These are phyloP conservation scores for Tetraodon nigroviridis DNA, from an alignment of 2,113 vertebrate genomes.

Conservation along the genomic window DNA sequence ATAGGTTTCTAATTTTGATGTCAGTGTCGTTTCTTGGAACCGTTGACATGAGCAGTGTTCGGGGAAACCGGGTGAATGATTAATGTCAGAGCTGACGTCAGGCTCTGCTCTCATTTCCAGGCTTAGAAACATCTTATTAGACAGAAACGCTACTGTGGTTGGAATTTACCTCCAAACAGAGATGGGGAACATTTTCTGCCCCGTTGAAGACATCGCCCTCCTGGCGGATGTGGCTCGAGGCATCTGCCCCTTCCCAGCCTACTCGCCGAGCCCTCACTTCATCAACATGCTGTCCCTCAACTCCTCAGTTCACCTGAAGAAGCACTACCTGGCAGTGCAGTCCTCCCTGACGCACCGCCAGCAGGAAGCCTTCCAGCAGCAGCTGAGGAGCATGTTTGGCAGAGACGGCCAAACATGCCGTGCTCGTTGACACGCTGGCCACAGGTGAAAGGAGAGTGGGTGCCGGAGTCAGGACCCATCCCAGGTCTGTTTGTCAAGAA, in stretches of 20 bases:
- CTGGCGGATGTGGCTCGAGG: slow-evolving; percentile 17
- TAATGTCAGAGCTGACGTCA: neutral
- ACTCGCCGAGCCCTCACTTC: slow-evolving; percentile 7
- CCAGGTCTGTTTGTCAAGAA: slow-evolving; percentile 24
- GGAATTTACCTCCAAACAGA: neutral
- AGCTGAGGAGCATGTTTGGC: slow-evolving; percentile 36
- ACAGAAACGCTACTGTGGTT: neutral
- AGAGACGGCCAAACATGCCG: slow-evolving; percentile 27
- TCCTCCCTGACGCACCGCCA: slow-evolving; percentile 31
- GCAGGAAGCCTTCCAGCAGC: slow-evolving; percentile 31
- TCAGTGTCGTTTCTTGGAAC: too few species aligned
- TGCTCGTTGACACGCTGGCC: slow-evolving; percentile 43
- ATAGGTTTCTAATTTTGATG: too few species aligned
- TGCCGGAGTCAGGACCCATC: slow-evolving; percentile 13
- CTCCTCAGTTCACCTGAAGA: slow-evolving; percentile 18
- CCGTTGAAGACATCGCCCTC: neutral
- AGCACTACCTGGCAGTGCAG: slow-evolving; percentile 26
- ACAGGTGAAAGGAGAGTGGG: slow-evolving; percentile 21
- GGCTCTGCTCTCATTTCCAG: neutral
- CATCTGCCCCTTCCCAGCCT: slow-evolving; percentile 40
- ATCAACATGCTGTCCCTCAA: slow-evolving; percentile 4
- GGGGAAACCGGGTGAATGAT: neutral
- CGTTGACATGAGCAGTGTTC: too few species aligned
- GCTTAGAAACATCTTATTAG: neutral
- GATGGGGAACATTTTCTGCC: slow-evolving; percentile 15